phyloP scores from a whole-genome alignment of 2,797 vertebrate species.

The Syncerus caffer region DNA sequence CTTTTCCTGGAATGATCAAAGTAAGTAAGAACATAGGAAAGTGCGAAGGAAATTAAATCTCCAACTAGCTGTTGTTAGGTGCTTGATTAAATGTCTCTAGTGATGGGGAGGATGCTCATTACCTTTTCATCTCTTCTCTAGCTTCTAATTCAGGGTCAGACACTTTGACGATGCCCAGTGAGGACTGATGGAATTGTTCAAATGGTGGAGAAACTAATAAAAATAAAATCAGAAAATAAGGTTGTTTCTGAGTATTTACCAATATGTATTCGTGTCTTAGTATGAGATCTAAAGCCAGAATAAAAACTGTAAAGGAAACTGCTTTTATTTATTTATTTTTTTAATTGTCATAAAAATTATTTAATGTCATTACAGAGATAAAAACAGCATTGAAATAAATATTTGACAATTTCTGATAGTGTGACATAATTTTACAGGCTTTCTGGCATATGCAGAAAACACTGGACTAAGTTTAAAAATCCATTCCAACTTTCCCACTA shows the following conservation, averaged over 20 bases:
- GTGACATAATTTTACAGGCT: neutral
- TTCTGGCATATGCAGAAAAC: neutral
- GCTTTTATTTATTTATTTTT: no score
- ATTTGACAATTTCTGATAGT: neutral
- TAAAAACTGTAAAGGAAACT: neutral
- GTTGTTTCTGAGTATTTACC: neutral
- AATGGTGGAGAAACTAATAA: neutral
- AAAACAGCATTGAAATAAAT: neutral
- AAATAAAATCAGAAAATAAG: neutral
- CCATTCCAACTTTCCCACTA: neutral
- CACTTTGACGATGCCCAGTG: neutral
- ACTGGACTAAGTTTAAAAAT: neutral
- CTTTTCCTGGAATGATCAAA: neutral
- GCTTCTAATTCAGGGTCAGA: neutral
- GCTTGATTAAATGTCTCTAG: neutral
- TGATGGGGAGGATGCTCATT: neutral
- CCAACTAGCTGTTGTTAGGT: neutral
- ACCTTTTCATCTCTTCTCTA: neutral
- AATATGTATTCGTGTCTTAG: neutral
- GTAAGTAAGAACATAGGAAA: neutral
- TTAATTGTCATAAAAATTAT: neutral
- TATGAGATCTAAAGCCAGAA: neutral
- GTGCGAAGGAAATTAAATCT: neutral
- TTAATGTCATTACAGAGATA: neutral
- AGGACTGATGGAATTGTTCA: neutral